Base-by-base conservation (phyloP, 2,797 vertebrate genomes). In the Synaphobranchus kaupii region DNA sequence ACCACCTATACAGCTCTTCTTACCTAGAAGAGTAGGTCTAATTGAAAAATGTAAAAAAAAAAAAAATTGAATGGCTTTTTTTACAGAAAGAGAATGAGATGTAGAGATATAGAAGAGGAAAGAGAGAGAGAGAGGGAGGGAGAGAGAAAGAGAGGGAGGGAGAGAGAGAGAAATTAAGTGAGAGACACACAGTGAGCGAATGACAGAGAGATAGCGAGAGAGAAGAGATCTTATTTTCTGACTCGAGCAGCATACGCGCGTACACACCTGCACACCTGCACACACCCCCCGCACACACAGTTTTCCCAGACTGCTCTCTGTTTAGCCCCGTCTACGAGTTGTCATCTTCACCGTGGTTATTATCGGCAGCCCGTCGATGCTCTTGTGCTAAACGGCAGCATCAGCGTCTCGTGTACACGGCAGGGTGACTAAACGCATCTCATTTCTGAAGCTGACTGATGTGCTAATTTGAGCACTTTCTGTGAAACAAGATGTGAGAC, bases 241-340 rank as follows among this genome's bases (percentile, higher is more conserved):
- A 58, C 56, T 0, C 56, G 13, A 9, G 56, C 13, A 10, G 56
- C 56, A 1, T 4, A 20, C 56, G 4, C 60, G 2, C 60, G 6
- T 22, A 63, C 60, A 63, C 60, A 63, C 54, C 4, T 15, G 9
- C 54, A 56, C 8, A 56, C 15, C 4, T 56, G 54, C 15, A 56
- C 54, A 0, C 25, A n/a, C 25, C 60, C n/a, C 20, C 8, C 20
- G 8, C 22, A 63, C 60, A 0, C 60, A 63, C 60, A 63, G 4
- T 25, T 15, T 2, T 15, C 1, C 54, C 54, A 15, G 22, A 5
- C n/a, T 28, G 66, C 25, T 60, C 15, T 20, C 91, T 89, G 84
- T 88, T 89, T 92, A 91, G 87, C 92, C 92, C 91, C 88, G 4
- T 22, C 94, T 94, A 95, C 92, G 93, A 95, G 94, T 85, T 90